Base-by-base conservation (phyloP, 1,140 invertebrate species). In the Ephestia elutella region DNA sequence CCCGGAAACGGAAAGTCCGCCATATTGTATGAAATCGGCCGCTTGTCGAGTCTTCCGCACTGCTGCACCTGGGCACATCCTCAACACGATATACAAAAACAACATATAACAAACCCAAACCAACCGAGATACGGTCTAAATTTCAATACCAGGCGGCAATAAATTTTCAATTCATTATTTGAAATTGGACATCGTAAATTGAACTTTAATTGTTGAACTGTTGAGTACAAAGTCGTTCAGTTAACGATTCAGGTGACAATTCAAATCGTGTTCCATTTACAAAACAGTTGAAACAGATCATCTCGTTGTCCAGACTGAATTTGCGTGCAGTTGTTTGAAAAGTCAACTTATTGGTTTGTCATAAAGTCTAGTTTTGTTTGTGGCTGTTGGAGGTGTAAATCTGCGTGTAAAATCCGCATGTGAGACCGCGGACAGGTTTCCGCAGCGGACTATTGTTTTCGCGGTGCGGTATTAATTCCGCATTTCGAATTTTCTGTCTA, bases 11-110 rank as follows among this genome's bases (percentile, higher is more conserved):
- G 75, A 82, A 80, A 77, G 74, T 75, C 74, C 72, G 73, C 80
- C 80, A 82, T 83, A 80, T 78, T 82, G 79, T 78, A 74, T 80
- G 71, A 78, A 81, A 81, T 86, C 80, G 73, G 75, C 69, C 73
- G 68, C 73, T 80, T 82, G 82, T 86, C 74, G 71, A 70, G 70
- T 75, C 73, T 83, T 86, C 79, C 80, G 75, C 81, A 73, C 80
- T 77, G 78, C 70, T 81, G 80, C 82, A 84, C 79, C 76, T 81
- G 74, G 74, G 73, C 71, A 75, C 66, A 72, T 74, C 77, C 73
- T 80, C 67, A 73, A 73, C 61, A 66, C 71, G 68, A 66, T 70
- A 66, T 59, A 63, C 62, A 4, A 56, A 58, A 53, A 53, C 25
- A 51, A 70, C 66, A 54, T 7, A 4, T 30, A 20, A 48, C 7